phyloP scores from a whole-genome alignment of 2,888 invertebrate genomes.

The Brachypalpus laphriformis region DNA sequence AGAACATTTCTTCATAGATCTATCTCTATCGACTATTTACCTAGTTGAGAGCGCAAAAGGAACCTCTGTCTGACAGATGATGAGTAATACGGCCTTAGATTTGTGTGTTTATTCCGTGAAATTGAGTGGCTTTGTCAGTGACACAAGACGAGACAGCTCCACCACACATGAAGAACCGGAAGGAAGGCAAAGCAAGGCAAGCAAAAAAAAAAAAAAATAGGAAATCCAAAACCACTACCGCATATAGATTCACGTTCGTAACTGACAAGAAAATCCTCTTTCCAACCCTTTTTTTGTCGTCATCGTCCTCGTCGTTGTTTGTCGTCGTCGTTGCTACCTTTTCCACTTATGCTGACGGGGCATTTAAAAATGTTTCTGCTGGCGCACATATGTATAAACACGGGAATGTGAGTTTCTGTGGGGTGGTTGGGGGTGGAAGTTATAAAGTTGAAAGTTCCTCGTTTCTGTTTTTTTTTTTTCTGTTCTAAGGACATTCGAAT shows the following conservation, averaged over 20 bases:
- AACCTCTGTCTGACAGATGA: constrained; percentile 61
- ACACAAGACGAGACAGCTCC: constrained; percentile 52
- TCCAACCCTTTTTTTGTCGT: constrained; percentile 60
- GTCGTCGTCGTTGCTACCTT: constrained; percentile 46
- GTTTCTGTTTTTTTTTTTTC: background rate
- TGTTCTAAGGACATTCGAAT: constrained; percentile 65
- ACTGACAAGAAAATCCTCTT: constrained; percentile 73
- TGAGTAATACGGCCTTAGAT: constrained; percentile 55
- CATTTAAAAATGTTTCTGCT: constrained; percentile 66
- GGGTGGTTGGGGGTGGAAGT: constrained; percentile 10
- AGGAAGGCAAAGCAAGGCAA: background rate
- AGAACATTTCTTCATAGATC: background rate
- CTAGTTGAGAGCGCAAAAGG: constrained; percentile 5
- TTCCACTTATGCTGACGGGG: constrained; percentile 69
- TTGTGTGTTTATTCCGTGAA: constrained; percentile 71
- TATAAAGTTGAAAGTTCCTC: constrained; percentile 46
- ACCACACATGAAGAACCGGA: constrained; percentile 7
- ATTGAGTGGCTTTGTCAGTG: constrained; percentile 69
- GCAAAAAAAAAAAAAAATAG: too few relatives aligned
- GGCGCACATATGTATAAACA: constrained; percentile 19
- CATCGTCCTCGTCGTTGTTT: constrained; percentile 33
- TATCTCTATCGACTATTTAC: constrained; percentile 37
- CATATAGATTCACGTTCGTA: constrained; percentile 25
- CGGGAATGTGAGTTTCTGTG: background rate
- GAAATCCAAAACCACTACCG: constrained; percentile 47